Evolutionary conservation across 2,888 invertebrate species (phyloP).

Genomic region (Adela reaumurella): DNA sequence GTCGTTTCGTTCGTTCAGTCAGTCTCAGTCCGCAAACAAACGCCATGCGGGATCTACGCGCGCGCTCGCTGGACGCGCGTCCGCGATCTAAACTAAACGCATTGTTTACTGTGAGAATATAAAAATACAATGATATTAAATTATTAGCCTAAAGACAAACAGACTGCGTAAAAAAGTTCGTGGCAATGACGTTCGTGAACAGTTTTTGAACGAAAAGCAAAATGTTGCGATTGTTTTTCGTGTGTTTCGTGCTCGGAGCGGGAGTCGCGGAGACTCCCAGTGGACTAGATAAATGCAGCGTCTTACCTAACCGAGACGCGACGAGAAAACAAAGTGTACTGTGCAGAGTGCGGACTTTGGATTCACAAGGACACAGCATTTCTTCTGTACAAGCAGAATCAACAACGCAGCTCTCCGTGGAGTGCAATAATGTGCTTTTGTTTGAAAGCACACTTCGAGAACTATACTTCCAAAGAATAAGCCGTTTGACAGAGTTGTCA

Average conservation of each 20-base stretch:
- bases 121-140: too few species aligned
- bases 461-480: slow-evolving; percentile 68
- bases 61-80: neutral
- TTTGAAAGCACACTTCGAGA: slow-evolving; percentile 75
- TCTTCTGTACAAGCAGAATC: slow-evolving; percentile 62
- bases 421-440: slow-evolving; percentile 73
- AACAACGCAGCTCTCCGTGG: slow-evolving; percentile 67
- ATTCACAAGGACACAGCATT: slow-evolving; percentile 64
- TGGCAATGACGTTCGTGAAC: too few species aligned
- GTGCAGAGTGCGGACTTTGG: slow-evolving; percentile 69
- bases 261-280: neutral
- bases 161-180: too few species aligned
- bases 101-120: too few species aligned
- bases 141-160: too few species aligned
- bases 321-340: slow-evolving; percentile 52
- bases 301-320: slow-evolving; percentile 38
- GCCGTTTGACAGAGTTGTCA: slow-evolving; percentile 70
- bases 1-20: neutral
- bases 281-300: slow-evolving; percentile 36
- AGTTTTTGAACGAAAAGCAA: neutral
- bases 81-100: neutral
- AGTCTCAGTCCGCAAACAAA: neutral
- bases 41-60: neutral
- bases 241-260: neutral
- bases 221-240: neutral